phyloP scores from a whole-genome alignment of 2,113 vertebrate species.

The Acanthochromis polyacanthus region DNA sequence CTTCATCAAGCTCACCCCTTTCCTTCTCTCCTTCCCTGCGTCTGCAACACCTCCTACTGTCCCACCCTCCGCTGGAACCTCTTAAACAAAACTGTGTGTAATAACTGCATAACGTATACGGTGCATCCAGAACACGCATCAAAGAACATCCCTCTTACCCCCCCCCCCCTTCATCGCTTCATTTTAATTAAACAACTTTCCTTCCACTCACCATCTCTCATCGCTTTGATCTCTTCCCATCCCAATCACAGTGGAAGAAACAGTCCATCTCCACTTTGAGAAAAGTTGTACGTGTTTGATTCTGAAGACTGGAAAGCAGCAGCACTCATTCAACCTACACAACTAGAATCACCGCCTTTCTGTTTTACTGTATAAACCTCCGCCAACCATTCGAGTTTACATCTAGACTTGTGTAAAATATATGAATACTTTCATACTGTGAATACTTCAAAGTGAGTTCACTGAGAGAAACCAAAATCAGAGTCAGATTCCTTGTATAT shows the following conservation, averaged over 20 bases:
- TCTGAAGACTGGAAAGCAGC: conserved; percentile 44
- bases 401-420: too few relatives aligned
- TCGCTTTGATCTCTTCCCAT: conserved; percentile 82
- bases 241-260: conserved; percentile 54
- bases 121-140: conserved; percentile 75
- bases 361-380: too few relatives aligned
- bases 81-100: conserved; percentile 73
- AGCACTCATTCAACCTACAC: conserved; percentile 31
- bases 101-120: conserved; percentile 71
- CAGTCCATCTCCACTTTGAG: conserved; percentile 63
- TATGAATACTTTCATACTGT: too few relatives aligned
- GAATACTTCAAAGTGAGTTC: too few relatives aligned
- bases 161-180: conserved; percentile 55
- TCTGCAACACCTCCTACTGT: conserved; percentile 64
- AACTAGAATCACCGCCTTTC: not conserved
- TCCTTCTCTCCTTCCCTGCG: conserved; percentile 59
- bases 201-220: conserved; percentile 66
- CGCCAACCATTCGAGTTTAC: too few relatives aligned
- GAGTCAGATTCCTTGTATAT: too few relatives aligned
- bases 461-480: too few relatives aligned
- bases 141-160: conserved; percentile 76
- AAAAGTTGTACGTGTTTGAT: conserved; percentile 72
- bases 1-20: conserved; percentile 74
- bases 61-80: conserved; percentile 68
- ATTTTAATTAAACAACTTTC: conserved; percentile 84